Evolutionary conservation across 1,140 invertebrate species (phyloP), one percentile per base, ranked within the genome.

Genomic region (Calephelis nemesis): DNA sequence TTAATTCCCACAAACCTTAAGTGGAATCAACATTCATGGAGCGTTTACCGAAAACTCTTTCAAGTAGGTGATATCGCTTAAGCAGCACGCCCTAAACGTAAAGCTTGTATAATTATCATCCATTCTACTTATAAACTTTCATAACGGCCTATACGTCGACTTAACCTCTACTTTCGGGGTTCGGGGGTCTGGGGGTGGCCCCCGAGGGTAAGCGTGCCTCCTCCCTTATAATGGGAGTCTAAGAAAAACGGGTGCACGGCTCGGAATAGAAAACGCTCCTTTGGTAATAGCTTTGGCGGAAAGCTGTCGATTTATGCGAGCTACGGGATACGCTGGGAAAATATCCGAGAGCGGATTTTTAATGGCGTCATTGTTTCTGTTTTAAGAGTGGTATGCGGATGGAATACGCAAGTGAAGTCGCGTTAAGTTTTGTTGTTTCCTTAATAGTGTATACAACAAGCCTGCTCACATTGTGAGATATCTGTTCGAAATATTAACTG

Each of bases 111-210:
- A 91, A 91, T 91, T 91, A 91, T 90, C 87, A 91, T 91, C 87
- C 87, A 83, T 91, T 89, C 85, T 85, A 88, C 89, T 91, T 91
- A 91, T 91, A 91, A 90, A 91, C 86, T 91, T 91, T 90, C 83
- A 88, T 85, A 91, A 91, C 82, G 87, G 87, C 85, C 89, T 88
- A 91, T 91, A 91, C 87, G 89, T 91, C 89, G 89, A 85, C 83
- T 90, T 87, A 90, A 87, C 86, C 87, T 87, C 85, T 87, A 87
- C 85, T 87, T 89, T 87, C 74, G 83, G 85, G 82, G 72, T 47
- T 66, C 65, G 49, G 45, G 62, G 62, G 62, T 63, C 45, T 63
- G 15, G 72, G 74, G 74, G 74, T 66, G 65, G 48, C 74, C 76
- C 73, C 68, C 64, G 72, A 67, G 60, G 67, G 40, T 65, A 69